These are phyloP conservation scores for Ceyx erithaca DNA, from an alignment of 2,797 vertebrate genomes.

Conservation along the genomic window DNA sequence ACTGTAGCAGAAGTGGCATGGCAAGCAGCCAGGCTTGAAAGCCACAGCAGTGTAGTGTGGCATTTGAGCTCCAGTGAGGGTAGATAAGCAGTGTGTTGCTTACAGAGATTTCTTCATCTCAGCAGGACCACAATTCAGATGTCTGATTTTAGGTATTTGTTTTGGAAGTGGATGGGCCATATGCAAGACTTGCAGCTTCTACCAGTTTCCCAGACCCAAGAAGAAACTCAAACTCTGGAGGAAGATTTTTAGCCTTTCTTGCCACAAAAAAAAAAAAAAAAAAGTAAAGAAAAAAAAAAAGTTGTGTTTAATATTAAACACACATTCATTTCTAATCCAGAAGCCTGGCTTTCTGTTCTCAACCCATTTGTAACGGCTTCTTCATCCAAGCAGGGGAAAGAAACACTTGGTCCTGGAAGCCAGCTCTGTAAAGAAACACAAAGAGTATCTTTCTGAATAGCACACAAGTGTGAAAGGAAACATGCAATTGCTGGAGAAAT, in stretches of 20 bases:
- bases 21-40: not conserved
- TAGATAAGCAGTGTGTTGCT: not conserved
- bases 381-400: constrained; percentile 50
- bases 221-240: not conserved
- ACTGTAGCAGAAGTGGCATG: accelerated
- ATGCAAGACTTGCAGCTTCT: not conserved
- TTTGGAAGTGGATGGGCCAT: not conserved
- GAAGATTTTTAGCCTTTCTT: not conserved
- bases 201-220: not conserved
- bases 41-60: not conserved
- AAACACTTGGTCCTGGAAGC: constrained; percentile 26
- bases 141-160: accelerated
- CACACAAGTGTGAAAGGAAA: constrained; percentile 64
- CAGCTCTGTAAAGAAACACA: constrained; percentile 53
- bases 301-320: not conserved
- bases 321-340: constrained; percentile 12
- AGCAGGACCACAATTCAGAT: not conserved
- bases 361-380: constrained; percentile 34
- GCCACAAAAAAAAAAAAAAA: not conserved
- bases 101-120: not conserved
- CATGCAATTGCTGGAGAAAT: constrained; percentile 62
- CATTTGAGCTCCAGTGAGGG: not conserved
- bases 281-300: not conserved
- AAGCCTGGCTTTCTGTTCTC: constrained; percentile 45
- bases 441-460: constrained; percentile 64